phyloP scores from a whole-genome alignment of 2,113 vertebrate genomes.

The Lynx canadensis region DNA sequence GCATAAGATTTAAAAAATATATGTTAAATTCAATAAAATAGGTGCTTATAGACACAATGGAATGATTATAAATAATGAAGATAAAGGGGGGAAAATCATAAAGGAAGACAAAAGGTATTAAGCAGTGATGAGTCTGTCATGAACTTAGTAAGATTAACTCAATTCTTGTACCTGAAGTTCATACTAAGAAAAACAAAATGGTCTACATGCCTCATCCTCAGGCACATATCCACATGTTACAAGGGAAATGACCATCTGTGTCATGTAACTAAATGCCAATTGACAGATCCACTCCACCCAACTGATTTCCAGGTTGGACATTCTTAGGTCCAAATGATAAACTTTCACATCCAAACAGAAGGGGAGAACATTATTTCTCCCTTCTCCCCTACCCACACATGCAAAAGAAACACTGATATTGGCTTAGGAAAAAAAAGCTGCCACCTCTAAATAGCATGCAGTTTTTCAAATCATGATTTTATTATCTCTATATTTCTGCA shows the following conservation, averaged over 20 bases:
- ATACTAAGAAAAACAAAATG: neutral
- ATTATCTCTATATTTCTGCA: slow-evolving; percentile 13
- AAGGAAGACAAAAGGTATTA: neutral
- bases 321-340: neutral
- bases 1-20: neutral
- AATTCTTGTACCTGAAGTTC: neutral
- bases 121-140: neutral
- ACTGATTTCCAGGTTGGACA: neutral
- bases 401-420: neutral
- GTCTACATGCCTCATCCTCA: neutral
- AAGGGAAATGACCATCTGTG: neutral
- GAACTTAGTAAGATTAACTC: neutral
- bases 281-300: neutral
- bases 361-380: neutral
- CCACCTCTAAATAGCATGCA: neutral
- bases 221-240: neutral
- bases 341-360: neutral
- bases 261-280: neutral
- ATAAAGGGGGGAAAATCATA: neutral
- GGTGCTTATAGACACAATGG: neutral
- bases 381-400: neutral
- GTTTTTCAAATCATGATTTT: slow-evolving; percentile 38
- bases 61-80: neutral
- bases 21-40: neutral
- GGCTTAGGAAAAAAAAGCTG: neutral